Base-by-base conservation (phyloP, 2,113 vertebrate genomes). In the Sinocyclocheilus rhinocerous region DNA sequence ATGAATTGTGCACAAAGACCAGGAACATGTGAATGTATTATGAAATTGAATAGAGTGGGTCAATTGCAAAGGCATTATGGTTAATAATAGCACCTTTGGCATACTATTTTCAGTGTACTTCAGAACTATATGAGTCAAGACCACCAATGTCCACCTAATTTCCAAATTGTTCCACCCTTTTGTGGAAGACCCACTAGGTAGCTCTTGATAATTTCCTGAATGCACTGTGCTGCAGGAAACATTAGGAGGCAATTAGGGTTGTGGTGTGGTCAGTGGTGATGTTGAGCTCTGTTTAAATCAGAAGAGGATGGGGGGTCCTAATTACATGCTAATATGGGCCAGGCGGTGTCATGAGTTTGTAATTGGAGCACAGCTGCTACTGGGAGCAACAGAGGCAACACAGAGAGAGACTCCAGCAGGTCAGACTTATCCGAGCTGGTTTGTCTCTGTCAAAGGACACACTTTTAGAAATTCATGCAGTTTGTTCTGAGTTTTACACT, bases 361-460 rank as follows among this genome's bases (percentile, higher is more conserved):
- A 96, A 96, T 95, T 96, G 95, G 95, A 94, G 92, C 94, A 94
- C 95, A 95, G 95, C 95, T 95, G 95, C 95, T 95, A 93, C 92
- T 82, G 95, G 95, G 95, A 96, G 20, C 72, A 73, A 78, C 69
- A 45, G 61, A 81, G 42, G 76, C 16, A 86, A 84, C 57, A 67
- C 81, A n/a, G 72, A 78, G 73, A 63, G 85, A 87, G 84, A 57
- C 85, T 78, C 73, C 78, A 87, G 85, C 89, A 91, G 88, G 92
- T 88, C 87, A 85, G 70, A 12, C 22, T 75, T 77, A 76, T 84
- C 81, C 70, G 15, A 65, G 84, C 52, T 78, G 69, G 81, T 76
- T 86, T 88, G 59, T 84, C 84, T 55, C 84, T 50, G 72, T 75
- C 39, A 76, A 13, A 84, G 87, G 57, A 80, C 57, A 80, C 22